A percentile compares a stretch with the other conserved stretches of the same genome.
phyloP scores from a whole-genome alignment of 2,888 invertebrate species.

The Phengaris arion region DNA sequence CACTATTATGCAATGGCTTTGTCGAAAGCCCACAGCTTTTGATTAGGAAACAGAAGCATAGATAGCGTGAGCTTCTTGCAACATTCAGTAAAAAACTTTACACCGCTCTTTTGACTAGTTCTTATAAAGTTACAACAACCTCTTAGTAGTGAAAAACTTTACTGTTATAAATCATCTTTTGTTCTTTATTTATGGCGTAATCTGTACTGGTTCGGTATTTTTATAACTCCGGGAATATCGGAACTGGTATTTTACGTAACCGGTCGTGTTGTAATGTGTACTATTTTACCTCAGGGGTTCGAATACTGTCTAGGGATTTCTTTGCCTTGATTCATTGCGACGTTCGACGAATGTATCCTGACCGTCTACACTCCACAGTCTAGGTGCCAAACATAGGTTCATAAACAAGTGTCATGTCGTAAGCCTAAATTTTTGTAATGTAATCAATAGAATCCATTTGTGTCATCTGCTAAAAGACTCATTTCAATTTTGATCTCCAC shows the following conservation, averaged over 20 bases:
- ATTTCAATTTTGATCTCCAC: no score
- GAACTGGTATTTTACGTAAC: constrained; percentile 15
- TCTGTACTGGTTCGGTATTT: constrained; percentile 3
- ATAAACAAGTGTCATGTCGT: no score
- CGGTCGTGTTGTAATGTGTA: constrained; percentile 16
- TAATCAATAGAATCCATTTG: no score
- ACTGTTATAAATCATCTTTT: constrained; percentile 20
- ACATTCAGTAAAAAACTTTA: not conserved
- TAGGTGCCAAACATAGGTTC: no score
- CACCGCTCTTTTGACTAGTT: not conserved
- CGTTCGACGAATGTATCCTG: no score
- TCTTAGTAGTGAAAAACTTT: not conserved
- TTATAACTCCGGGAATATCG: constrained; percentile 21
- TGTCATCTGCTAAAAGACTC: no score
- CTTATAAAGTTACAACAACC: not conserved
- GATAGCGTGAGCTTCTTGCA: constrained; percentile 1
- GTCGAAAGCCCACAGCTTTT: constrained; percentile 36
- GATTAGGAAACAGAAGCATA: constrained; percentile 40
- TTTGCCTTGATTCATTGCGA: not conserved
- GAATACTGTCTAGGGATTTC: not conserved
- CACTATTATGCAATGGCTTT: not conserved
- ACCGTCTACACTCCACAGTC: no score
- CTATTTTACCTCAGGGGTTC: constrained; percentile 10
- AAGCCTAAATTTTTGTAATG: no score
- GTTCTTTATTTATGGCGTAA: not conserved